Percentiles rank a stretch among this genome's conserved stretches.
Evolutionary conservation across 2,113 vertebrate species (phyloP).

Genomic region (Heterocephalus glaber): DNA sequence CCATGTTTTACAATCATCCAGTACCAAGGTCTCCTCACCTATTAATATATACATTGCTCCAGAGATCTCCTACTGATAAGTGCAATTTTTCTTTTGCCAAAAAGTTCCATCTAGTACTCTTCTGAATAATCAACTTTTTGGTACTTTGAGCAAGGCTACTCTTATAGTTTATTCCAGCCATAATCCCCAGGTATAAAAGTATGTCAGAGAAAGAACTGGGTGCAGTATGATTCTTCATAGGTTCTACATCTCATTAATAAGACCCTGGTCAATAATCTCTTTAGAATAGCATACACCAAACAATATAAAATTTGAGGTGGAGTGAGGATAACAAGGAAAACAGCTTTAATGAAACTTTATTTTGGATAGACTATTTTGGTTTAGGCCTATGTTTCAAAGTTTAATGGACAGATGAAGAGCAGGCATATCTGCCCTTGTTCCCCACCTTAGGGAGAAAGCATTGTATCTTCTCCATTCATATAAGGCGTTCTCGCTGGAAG

Average conservation of each 20-base stretch:
- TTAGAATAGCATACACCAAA: background rate
- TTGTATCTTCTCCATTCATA: too few relatives aligned
- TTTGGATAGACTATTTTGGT: too few relatives aligned
- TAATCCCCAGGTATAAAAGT: background rate
- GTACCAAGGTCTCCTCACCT: background rate
- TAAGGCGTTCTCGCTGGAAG: too few relatives aligned
- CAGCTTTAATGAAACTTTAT: background rate
- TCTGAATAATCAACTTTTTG: background rate
- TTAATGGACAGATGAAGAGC: too few relatives aligned
- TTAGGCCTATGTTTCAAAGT: too few relatives aligned
- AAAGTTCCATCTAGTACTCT: background rate
- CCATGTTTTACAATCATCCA: background rate
- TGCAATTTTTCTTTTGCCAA: background rate
- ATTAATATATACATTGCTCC: background rate
- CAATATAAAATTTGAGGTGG: background rate
- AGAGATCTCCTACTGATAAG: background rate
- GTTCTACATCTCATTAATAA: background rate
- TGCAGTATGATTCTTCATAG: background rate
- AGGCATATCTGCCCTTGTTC: too few relatives aligned
- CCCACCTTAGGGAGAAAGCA: too few relatives aligned
- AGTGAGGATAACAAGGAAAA: background rate
- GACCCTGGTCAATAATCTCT: background rate
- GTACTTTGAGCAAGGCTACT: background rate
- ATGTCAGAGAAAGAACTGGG: background rate
- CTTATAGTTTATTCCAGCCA: background rate